These are phyloP conservation scores for Rhynchophorus ferrugineus DNA, from an alignment of 1,140 invertebrate genomes.

Conservation along the genomic window DNA sequence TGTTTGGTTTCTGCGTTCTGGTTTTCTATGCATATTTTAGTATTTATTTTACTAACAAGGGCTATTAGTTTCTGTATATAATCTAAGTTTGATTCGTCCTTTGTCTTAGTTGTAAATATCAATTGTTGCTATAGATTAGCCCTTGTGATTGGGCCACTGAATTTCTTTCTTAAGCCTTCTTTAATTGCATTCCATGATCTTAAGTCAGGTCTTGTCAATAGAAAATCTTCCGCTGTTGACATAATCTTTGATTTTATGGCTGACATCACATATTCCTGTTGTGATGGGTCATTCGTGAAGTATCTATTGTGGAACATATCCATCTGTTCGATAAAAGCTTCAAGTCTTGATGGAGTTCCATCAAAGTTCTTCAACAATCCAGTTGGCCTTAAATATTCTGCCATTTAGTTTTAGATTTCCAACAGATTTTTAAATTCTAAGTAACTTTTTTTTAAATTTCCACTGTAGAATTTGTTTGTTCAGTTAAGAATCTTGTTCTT, in stretches of 20 bases:
- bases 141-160: too few relatives aligned
- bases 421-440: too few relatives aligned
- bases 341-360: not conserved
- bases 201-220: conserved; percentile 3
- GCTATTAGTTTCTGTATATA: conserved; percentile 6
- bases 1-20: not conserved
- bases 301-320: too few relatives aligned
- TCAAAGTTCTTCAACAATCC: conserved; percentile 4
- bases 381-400: conserved; percentile 1
- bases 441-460: too few relatives aligned
- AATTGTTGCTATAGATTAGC: too few relatives aligned
- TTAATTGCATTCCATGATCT: conserved; percentile 1
- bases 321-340: conserved; percentile 1
- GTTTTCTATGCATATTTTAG: conserved; percentile 2
- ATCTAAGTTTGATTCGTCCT: conserved; percentile 3
- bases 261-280: too few relatives aligned
- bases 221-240: conserved; percentile 1
- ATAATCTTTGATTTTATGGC: too few relatives aligned
- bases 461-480: too few relatives aligned
- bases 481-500: too few relatives aligned
- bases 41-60: conserved; percentile 1
- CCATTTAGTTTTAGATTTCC: too few relatives aligned
- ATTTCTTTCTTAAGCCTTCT: too few relatives aligned
- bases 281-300: not conserved
- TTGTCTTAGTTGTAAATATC: conserved; percentile 5